Conservation (phyloP, 2,113 vertebrate genomes). For the Osmerus eperlanus region DNA sequence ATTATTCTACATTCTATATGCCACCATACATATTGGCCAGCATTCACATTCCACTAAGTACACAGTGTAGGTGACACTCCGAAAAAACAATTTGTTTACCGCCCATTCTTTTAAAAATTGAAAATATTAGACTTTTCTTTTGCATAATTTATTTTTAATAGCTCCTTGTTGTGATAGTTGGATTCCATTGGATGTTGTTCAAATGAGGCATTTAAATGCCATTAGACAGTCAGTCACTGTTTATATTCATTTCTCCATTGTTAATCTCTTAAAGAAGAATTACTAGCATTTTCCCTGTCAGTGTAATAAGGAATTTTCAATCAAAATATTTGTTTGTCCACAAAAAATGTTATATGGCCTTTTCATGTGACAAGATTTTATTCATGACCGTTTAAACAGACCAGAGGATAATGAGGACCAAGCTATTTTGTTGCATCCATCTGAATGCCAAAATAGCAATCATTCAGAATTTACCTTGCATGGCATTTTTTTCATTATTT, state of each 20-base stretch:
- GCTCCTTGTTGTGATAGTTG: conserved; percentile 62
- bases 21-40: conserved; percentile 55
- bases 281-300: conserved; percentile 30
- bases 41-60: conserved; percentile 42
- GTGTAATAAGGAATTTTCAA: conserved; percentile 37
- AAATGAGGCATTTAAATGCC: conserved; percentile 72
- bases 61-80: conserved; percentile 56
- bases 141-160: conserved; percentile 58
- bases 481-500: neutral
- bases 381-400: conserved; percentile 38
- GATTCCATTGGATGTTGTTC: conserved; percentile 65
- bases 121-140: conserved; percentile 56
- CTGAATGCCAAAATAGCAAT: conserved; percentile 12
- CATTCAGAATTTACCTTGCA: conserved; percentile 10
- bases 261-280: conserved; percentile 49
- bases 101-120: conserved; percentile 48
- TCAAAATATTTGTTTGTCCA: conserved; percentile 33
- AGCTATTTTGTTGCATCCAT: conserved; percentile 25
- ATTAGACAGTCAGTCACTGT: conserved; percentile 47
- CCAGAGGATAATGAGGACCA: conserved; percentile 30
- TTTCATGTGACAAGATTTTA: conserved; percentile 38
- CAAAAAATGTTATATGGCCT: conserved; percentile 31
- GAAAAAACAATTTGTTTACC: conserved; percentile 56
- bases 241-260: conserved; percentile 40
- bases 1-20: conserved; percentile 47